These are phyloP conservation scores for Stichopus horrens DNA, from an alignment of 53 echinoderm and acorn worm genomes.

Conservation along the genomic window DNA sequence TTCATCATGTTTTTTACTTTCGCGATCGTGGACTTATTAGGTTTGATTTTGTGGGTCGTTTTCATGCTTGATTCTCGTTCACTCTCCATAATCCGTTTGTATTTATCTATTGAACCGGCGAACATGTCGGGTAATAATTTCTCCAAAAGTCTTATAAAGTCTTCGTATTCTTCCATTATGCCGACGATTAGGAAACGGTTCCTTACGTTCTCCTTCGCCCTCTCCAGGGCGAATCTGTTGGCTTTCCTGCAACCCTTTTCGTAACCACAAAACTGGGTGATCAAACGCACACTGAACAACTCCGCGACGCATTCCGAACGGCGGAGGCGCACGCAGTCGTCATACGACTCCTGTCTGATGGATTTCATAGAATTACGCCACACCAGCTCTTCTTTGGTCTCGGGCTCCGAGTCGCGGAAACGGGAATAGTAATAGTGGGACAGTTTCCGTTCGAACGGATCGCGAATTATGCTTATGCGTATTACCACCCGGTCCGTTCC, in stretches of 20 bases:
- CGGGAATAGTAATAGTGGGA: slow-evolving; percentile 73
- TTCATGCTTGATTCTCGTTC: slow-evolving; percentile 39
- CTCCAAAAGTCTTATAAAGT: slow-evolving; percentile 62
- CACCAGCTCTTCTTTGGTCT: slow-evolving; percentile 34
- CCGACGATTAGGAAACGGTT: slow-evolving; percentile 64
- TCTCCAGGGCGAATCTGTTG: slow-evolving; percentile 53
- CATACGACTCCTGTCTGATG: slow-evolving; percentile 26
- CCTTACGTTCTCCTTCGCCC: slow-evolving; percentile 62
- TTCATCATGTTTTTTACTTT: slow-evolving; percentile 54
- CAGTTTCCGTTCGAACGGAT: slow-evolving; percentile 61
- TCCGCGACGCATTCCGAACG: slow-evolving; percentile 35
- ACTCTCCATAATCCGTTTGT: slow-evolving; percentile 17
- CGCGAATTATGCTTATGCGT: slow-evolving; percentile 73
- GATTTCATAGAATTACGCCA: slow-evolving; percentile 25
- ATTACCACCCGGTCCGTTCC: background rate
- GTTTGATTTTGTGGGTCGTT: slow-evolving; percentile 57
- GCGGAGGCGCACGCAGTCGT: slow-evolving; percentile 25
- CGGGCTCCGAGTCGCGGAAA: slow-evolving; percentile 56
- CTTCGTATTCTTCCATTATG: slow-evolving; percentile 69
- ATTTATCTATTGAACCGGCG: slow-evolving; percentile 46
- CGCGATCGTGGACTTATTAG: slow-evolving; percentile 40
- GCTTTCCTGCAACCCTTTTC: slow-evolving; percentile 39
- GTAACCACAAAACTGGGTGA: slow-evolving; percentile 39
- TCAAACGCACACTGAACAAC: slow-evolving; percentile 10
- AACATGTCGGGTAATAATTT: slow-evolving; percentile 64